Conservation (phyloP, 2,888 invertebrate genomes). For the Ophion ellenae region DNA sequence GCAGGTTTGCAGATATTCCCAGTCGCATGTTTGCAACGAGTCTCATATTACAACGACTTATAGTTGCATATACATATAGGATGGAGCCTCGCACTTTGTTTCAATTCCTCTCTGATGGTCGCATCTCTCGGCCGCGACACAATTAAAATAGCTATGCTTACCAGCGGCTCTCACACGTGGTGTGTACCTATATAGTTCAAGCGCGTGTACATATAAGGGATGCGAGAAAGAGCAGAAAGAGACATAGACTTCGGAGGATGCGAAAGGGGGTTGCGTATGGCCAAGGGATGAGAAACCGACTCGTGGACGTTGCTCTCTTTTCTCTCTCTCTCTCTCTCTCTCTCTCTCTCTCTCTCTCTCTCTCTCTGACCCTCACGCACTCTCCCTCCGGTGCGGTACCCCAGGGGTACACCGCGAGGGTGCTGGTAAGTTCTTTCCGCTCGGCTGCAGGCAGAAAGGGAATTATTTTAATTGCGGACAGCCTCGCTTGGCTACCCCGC, state of each 20-base stretch:
- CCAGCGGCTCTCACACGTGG: constrained; percentile 67
- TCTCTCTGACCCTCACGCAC: constrained; percentile 21
- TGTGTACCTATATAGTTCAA: constrained; percentile 21
- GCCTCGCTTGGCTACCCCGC: constrained; percentile 82
- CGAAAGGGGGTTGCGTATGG: constrained; percentile 50
- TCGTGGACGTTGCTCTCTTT: constrained; percentile 47
- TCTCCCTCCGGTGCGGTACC: constrained; percentile 61
- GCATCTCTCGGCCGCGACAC: constrained; percentile 76
- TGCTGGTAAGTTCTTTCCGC: constrained; percentile 84
- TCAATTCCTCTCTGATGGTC: constrained; percentile 62
- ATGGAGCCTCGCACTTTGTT: constrained; percentile 43
- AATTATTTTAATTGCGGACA: constrained; percentile 84
- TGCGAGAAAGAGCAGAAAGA: constrained; percentile 26
- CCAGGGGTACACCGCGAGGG: constrained; percentile 77
- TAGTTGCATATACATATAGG: neutral
- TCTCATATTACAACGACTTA: neutral
- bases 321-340: constrained; percentile 17
- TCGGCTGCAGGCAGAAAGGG: constrained; percentile 84
- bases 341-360: constrained; percentile 8
- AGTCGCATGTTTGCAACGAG: constrained; percentile 43
- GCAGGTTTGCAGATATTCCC: neutral
- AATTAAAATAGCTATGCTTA: constrained; percentile 84
- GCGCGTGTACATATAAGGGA: constrained; percentile 31
- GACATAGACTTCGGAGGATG: constrained; percentile 36
- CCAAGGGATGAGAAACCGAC: constrained; percentile 53